A percentile compares a stretch with the other conserved stretches of the same genome.
Conservation (phyloP, 2,113 vertebrate species). For the Salminus brasiliensis region DNA sequence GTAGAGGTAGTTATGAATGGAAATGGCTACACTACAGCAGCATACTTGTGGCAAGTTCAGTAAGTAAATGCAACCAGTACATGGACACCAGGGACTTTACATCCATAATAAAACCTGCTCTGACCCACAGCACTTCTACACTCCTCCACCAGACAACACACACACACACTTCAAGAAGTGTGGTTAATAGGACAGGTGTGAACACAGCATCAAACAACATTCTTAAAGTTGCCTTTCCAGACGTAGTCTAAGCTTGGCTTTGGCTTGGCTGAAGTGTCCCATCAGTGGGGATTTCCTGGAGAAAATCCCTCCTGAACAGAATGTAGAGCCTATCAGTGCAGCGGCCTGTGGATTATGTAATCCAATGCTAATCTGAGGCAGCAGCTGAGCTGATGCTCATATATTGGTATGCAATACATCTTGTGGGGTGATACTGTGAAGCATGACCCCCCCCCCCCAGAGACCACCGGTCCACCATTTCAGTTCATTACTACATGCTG, state of each 20-base stretch:
- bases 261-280: not conserved
- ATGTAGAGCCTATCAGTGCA: not conserved
- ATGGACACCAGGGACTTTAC: not conserved
- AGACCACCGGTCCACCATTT: constrained; percentile 57
- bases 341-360: constrained; percentile 17
- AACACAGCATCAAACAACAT: not conserved
- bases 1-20: too few species aligned
- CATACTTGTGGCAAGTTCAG: not conserved
- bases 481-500: constrained; percentile 47
- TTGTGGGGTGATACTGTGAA: constrained; percentile 41
- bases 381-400: not conserved
- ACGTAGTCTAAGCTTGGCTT: not conserved
- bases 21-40: too few species aligned
- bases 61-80: not conserved
- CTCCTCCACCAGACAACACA: not conserved
- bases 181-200: not conserved
- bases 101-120: too few species aligned
- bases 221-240: not conserved
- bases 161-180: not conserved
- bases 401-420: not conserved
- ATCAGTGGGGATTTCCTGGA: constrained; percentile 3
- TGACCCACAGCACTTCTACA: too few species aligned
- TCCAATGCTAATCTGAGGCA: not conserved
- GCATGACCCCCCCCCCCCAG: constrained; percentile 57
- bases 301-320: not conserved